These are phyloP conservation scores for Busseola fusca DNA, from an alignment of 2,888 invertebrate genomes.

Conservation along the genomic window DNA sequence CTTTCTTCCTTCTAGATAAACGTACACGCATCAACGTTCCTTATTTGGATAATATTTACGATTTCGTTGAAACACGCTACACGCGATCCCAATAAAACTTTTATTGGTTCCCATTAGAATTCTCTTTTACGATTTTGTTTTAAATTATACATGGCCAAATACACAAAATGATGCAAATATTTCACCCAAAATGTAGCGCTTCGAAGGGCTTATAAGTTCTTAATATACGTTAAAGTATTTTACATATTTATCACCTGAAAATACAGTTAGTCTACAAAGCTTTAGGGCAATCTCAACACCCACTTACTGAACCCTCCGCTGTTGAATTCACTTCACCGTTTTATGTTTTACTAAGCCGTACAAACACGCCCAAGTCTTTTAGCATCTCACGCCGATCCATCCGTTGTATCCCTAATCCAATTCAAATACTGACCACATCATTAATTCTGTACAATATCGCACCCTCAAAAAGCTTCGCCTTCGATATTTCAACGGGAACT, in stretches of 20 bases:
- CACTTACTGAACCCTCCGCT: slow-evolving; percentile 65
- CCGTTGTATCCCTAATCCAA: slow-evolving; percentile 81
- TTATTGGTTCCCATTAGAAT: slow-evolving; percentile 78
- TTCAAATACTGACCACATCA: slow-evolving; percentile 87
- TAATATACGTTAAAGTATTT: slow-evolving; percentile 49
- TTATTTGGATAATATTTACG: slow-evolving; percentile 78
- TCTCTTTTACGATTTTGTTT: slow-evolving; percentile 75
- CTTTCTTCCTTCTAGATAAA: slow-evolving; percentile 49
- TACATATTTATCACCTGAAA: slow-evolving; percentile 65
- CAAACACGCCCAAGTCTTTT: slow-evolving; percentile 83
- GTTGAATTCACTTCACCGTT: slow-evolving; percentile 79
- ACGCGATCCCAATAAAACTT: slow-evolving; percentile 73
- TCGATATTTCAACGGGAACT: slow-evolving; percentile 86
- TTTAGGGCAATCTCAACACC: slow-evolving; percentile 64
- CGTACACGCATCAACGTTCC: slow-evolving; percentile 57
- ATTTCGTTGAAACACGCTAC: slow-evolving; percentile 71
- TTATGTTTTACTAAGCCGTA: slow-evolving; percentile 84
- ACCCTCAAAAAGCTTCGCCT: slow-evolving; percentile 83
- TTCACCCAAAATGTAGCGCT: slow-evolving; percentile 39
- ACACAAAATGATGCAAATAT: slow-evolving; percentile 35
- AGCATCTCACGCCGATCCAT: slow-evolving; percentile 77
- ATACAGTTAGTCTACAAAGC: slow-evolving; percentile 70
- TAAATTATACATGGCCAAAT: slow-evolving; percentile 65
- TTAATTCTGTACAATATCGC: slow-evolving; percentile 87
- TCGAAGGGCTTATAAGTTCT: slow-evolving; percentile 45